Percentiles rank a stretch among this genome's conserved stretches.
Evolutionary conservation across 2,113 vertebrate genomes (phyloP).

Genomic region (Phylloscopus trochilus): DNA sequence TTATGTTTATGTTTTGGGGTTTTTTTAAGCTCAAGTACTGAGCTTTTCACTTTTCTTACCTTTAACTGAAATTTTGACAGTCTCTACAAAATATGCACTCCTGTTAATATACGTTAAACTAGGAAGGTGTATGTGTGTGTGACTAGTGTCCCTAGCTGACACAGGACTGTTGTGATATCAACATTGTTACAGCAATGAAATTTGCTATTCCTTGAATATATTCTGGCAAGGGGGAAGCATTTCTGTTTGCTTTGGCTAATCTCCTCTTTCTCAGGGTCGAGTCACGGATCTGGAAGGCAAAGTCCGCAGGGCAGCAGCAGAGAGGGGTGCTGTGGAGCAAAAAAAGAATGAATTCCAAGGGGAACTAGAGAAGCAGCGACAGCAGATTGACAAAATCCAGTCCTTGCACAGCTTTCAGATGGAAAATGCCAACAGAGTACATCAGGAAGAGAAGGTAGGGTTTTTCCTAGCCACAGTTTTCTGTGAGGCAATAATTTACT

Average conservation of each 20-base stretch:
- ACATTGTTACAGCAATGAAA: background rate
- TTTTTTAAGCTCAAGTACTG: background rate
- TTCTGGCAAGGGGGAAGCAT: background rate
- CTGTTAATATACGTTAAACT: background rate
- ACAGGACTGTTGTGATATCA: background rate
- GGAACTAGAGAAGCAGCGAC: conserved; percentile 81
- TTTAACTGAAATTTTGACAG: background rate
- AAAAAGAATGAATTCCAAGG: conserved; percentile 89
- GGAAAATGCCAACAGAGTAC: conserved; percentile 75
- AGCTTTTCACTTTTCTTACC: background rate
- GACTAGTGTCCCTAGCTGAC: background rate
- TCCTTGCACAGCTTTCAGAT: conserved; percentile 81
- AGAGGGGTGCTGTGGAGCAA: conserved; percentile 80
- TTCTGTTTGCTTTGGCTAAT: background rate
- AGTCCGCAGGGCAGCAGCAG: conserved; percentile 76
- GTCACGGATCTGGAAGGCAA: conserved; percentile 85
- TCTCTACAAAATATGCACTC: background rate
- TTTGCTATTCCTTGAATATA: background rate
- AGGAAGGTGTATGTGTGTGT: background rate
- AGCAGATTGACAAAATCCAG: conserved; percentile 82
- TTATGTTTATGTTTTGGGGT: background rate
- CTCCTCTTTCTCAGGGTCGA: conserved; percentile 70
- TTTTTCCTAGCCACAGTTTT: background rate
- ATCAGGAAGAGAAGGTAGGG: conserved; percentile 85
- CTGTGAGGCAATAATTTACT: background rate